Percentiles rank a stretch among this genome's conserved stretches.
These are phyloP conservation scores for Caenorhabditis angaria DNA, from an alignment of 2,888 invertebrate genomes.

Conservation along the genomic window DNA sequence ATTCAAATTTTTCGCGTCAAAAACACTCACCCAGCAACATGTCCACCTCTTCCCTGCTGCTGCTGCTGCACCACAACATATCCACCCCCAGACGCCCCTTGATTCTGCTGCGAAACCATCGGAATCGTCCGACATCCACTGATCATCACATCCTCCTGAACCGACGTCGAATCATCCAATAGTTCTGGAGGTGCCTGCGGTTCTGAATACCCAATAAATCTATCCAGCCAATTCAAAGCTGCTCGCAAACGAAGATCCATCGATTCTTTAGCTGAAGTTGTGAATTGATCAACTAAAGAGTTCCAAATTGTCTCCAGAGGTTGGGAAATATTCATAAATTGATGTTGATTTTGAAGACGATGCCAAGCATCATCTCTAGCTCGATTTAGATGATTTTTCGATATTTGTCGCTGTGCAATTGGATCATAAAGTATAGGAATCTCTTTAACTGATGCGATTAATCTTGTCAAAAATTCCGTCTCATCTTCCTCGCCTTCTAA, in stretches of 20 bases:
- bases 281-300: conserved; percentile 24
- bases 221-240: neutral
- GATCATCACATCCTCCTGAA: conserved; percentile 9
- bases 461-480: conserved; percentile 11
- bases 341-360: conserved; percentile 17
- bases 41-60: too few relatives aligned
- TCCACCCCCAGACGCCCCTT: too few relatives aligned
- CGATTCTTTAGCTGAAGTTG: neutral
- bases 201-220: neutral
- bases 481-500: neutral
- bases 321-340: conserved; percentile 5
- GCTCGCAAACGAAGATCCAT: neutral
- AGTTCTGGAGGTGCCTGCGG: too few relatives aligned
- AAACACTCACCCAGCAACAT: too few relatives aligned
- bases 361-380: conserved; percentile 28
- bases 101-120: too few relatives aligned
- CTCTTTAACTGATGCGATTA: conserved; percentile 21
- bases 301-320: conserved; percentile 22
- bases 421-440: conserved; percentile 22
- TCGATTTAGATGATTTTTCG: conserved; percentile 10
- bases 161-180: too few relatives aligned
- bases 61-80: conserved; percentile 5
- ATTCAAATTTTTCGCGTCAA: conserved; percentile 79
- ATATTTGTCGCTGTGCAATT: conserved; percentile 10
- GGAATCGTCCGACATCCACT: neutral